Evolutionary conservation across 2,113 vertebrate species (phyloP).

Genomic region (Maylandia zebra): DNA sequence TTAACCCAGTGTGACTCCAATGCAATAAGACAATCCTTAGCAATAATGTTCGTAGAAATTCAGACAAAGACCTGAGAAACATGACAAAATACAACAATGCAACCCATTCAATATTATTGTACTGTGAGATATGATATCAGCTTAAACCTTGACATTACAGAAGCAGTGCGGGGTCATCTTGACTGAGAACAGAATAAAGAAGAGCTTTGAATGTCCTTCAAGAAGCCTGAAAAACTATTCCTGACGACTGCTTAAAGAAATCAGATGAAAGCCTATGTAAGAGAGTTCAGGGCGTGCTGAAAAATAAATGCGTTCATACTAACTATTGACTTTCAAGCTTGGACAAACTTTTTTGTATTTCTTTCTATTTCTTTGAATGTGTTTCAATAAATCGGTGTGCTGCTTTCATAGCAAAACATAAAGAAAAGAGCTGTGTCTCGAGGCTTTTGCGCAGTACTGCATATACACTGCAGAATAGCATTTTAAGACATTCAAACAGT

Average conservation of each 20-base stretch:
- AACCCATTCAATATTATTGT: too few species aligned
- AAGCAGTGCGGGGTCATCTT: not conserved
- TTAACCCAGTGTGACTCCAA: too few species aligned
- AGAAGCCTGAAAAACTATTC: not conserved
- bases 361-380: not conserved
- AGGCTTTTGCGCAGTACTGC: not conserved
- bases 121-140: not conserved
- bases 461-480: not conserved
- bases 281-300: not conserved
- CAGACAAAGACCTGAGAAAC: too few species aligned
- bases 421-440: not conserved
- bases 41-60: too few species aligned
- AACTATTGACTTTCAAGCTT: not conserved
- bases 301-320: not conserved
- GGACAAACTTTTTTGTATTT: not conserved
- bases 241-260: not conserved
- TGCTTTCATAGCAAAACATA: not conserved
- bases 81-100: too few species aligned
- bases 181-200: not conserved
- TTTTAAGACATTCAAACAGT: not conserved
- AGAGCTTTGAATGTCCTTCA: not conserved
- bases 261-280: not conserved
- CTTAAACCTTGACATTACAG: not conserved
- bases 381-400: not conserved
- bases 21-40: too few species aligned